These are phyloP conservation scores for Leptodactylus fallax DNA, from an alignment of 2,797 vertebrate genomes.

Conservation along the genomic window DNA sequence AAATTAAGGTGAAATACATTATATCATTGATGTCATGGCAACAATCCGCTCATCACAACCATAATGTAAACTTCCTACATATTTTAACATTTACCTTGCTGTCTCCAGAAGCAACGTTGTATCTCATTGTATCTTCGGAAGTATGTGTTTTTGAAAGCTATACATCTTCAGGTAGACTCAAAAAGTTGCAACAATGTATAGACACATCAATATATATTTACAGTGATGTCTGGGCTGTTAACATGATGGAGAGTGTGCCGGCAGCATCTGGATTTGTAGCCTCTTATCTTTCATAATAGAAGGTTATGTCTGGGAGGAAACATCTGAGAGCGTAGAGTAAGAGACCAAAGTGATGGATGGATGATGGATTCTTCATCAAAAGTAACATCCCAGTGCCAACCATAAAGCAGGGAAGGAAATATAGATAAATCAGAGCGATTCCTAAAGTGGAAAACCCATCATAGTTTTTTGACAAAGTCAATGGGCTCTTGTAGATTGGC, in stretches of 20 bases:
- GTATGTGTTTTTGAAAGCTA: not conserved
- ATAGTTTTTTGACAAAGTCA: not conserved
- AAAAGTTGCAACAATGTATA: not conserved
- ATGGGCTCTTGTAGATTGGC: not conserved
- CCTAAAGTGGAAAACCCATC: not conserved
- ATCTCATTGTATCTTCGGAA: not conserved
- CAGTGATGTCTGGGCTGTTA: constrained; percentile 51
- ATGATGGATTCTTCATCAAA: constrained; percentile 32
- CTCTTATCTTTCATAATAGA: constrained; percentile 43
- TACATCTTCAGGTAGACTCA: not conserved
- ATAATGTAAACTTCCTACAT: not conserved
- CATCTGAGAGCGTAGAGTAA: constrained; percentile 14
- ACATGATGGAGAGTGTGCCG: not conserved
- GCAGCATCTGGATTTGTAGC: not conserved
- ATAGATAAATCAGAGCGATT: constrained; percentile 34
- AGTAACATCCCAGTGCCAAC: constrained; percentile 36
- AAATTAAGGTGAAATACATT: not conserved
- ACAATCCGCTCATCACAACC: not conserved
- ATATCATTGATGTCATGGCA: not conserved
- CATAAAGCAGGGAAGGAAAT: not conserved
- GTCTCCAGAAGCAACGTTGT: not conserved
- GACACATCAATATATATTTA: constrained; percentile 31
- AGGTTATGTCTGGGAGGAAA: constrained; percentile 44
- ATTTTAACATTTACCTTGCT: not conserved
- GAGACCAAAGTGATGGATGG: constrained; percentile 44